Percentiles rank a stretch among this genome's conserved stretches.
These are phyloP conservation scores for Rhopalosiphum nymphaeae DNA, from an alignment of 2,888 invertebrate genomes.

Conservation along the genomic window DNA sequence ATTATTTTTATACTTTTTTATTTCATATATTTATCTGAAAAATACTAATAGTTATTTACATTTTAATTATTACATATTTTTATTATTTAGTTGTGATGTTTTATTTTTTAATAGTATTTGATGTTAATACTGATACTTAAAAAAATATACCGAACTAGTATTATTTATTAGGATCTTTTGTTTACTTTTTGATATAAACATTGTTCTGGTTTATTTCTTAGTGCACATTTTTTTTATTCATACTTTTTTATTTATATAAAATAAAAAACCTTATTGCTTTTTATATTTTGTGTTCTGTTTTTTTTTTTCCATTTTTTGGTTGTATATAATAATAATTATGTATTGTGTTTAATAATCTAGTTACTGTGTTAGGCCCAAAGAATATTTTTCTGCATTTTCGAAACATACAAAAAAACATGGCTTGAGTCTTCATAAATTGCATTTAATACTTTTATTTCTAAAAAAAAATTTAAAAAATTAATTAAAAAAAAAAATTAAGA, in stretches of 20 bases:
- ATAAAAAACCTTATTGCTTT: slow-evolving; percentile 56
- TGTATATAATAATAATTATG: slow-evolving; percentile 45
- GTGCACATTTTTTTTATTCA: slow-evolving; percentile 65
- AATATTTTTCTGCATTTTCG: slow-evolving; percentile 60
- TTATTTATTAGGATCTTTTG: slow-evolving; percentile 63
- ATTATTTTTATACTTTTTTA: slow-evolving; percentile 65
- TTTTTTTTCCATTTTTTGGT: slow-evolving; percentile 50
- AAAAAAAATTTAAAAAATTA: slow-evolving; percentile 32
- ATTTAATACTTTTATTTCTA: slow-evolving; percentile 62
- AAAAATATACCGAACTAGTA: slow-evolving; percentile 65
- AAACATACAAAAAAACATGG: slow-evolving; percentile 46
- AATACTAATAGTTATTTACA: slow-evolving; percentile 63
- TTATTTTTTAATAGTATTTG: slow-evolving; percentile 65
- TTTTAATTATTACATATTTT: slow-evolving; percentile 65
- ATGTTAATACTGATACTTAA: slow-evolving; percentile 65
- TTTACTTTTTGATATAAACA: slow-evolving; percentile 63
- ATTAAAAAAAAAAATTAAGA: slow-evolving; percentile 57
- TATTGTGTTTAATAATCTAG: slow-evolving; percentile 44
- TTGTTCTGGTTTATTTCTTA: slow-evolving; percentile 65
- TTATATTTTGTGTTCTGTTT: slow-evolving; percentile 56
- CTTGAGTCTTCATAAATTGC: slow-evolving; percentile 58
- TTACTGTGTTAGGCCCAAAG: slow-evolving; percentile 51
- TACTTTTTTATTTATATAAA: slow-evolving; percentile 63
- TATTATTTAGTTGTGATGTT: slow-evolving; percentile 65
- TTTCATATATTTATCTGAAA: slow-evolving; percentile 65